Evolutionary conservation across 2,888 invertebrate species (phyloP).

Genomic region (Cistogaster globosa): DNA sequence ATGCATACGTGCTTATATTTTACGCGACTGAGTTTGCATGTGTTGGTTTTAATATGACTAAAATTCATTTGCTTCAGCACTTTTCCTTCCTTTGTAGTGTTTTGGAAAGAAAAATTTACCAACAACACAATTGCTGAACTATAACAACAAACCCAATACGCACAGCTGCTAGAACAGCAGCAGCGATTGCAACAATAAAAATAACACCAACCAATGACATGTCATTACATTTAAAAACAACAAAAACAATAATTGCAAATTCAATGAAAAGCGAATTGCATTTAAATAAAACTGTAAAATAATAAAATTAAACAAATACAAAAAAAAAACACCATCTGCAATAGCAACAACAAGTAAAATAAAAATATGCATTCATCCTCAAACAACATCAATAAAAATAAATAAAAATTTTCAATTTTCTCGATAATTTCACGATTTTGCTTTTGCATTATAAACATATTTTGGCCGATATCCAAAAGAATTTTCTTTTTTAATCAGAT

Average conservation of each 20-base stretch:
- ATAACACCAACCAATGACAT: slow-evolving; percentile 78
- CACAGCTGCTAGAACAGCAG: not conserved
- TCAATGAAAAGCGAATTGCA: slow-evolving; percentile 67
- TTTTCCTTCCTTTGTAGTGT: slow-evolving; percentile 64
- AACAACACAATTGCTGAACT: slow-evolving; percentile 15
- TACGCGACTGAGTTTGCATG: not conserved
- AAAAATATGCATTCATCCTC: slow-evolving; percentile 72
- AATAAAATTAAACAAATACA: slow-evolving; percentile 45
- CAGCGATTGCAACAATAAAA: slow-evolving; percentile 39
- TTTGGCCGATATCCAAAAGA: slow-evolving; percentile 81
- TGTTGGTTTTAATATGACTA: slow-evolving; percentile 2
- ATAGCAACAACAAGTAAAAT: slow-evolving; percentile 17
- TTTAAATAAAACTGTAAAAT: slow-evolving; percentile 64
- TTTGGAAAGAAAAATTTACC: slow-evolving; percentile 41
- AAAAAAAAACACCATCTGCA: not conserved
- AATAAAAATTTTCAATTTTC: slow-evolving; percentile 74
- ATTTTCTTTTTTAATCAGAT: slow-evolving; percentile 80
- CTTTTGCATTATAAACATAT: slow-evolving; percentile 75
- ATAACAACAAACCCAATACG: not conserved
- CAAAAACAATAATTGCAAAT: slow-evolving; percentile 1
- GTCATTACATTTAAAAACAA: slow-evolving; percentile 77
- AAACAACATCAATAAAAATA: slow-evolving; percentile 70
- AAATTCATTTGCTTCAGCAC: not conserved
- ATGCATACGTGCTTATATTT: slow-evolving; percentile 39
- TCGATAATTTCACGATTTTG: slow-evolving; percentile 65